Conservation (phyloP, 2,113 vertebrate species). For the Brienomyrus longianalis region DNA sequence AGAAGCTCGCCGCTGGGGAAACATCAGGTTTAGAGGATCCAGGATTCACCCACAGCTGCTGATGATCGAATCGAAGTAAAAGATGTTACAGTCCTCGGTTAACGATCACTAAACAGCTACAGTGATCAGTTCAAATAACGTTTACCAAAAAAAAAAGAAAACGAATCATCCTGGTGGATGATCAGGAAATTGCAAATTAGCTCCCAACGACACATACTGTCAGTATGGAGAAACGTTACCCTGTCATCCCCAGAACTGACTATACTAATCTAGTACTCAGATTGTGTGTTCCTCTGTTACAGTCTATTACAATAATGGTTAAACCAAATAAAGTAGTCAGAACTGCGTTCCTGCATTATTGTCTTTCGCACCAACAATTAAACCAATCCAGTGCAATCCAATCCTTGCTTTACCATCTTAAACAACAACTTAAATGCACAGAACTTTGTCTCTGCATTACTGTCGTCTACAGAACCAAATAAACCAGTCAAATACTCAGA, state of each 20-base stretch:
- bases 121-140: background rate
- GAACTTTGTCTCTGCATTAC: background rate
- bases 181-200: background rate
- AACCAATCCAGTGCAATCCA: background rate
- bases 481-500: background rate
- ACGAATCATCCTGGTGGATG: background rate
- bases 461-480: background rate
- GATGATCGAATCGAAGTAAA: background rate
- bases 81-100: background rate
- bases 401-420: background rate
- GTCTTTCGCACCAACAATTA: background rate
- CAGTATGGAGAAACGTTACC: background rate
- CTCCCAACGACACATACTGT: background rate
- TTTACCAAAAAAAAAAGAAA: background rate
- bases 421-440: background rate
- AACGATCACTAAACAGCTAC: background rate
- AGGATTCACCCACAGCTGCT: background rate
- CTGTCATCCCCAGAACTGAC: background rate
- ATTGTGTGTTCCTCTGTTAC: background rate
- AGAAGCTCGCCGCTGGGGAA: background rate
- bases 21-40: background rate
- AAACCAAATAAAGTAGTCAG: background rate
- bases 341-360: background rate
- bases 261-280: background rate
- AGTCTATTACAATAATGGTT: background rate